Evolutionary conservation across 2,888 invertebrate species (phyloP).

Genomic region (Patella depressa): DNA sequence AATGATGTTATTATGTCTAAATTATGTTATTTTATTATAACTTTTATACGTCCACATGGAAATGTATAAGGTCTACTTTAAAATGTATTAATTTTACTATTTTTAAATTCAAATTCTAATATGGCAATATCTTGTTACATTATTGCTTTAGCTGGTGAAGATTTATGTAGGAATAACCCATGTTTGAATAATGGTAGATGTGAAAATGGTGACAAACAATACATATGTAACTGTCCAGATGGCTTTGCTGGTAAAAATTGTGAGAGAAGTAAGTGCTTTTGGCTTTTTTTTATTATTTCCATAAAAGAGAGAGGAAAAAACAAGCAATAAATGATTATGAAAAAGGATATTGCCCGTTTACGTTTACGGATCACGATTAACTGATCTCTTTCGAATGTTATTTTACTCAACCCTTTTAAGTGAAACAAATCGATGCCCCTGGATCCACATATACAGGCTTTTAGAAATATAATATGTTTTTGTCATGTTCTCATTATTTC

Average conservation of each 20-base stretch:
- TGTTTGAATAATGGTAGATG: constrained; percentile 62
- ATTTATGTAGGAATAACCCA: constrained; percentile 56
- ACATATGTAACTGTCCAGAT: constrained; percentile 54
- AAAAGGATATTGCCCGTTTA: too few species aligned
- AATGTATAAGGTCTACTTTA: too few species aligned
- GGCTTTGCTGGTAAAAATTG: constrained; percentile 62
- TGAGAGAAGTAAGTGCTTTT: constrained; percentile 49
- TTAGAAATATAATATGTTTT: background rate
- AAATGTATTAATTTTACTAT: too few species aligned
- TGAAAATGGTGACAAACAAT: constrained; percentile 46
- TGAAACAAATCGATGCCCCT: too few species aligned
- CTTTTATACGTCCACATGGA: too few species aligned
- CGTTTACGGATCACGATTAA: too few species aligned
- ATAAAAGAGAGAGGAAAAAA: too few species aligned
- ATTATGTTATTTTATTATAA: too few species aligned
- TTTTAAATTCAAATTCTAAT: background rate
- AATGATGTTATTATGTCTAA: too few species aligned
- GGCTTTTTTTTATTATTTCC: background rate
- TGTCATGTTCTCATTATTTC: background rate
- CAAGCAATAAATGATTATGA: too few species aligned
- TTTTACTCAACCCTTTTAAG: background rate
- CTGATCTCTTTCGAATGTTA: too few species aligned
- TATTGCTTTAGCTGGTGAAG: constrained; percentile 43
- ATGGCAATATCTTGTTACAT: background rate
- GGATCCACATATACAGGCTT: background rate